Conservation (phyloP, 1,140 invertebrate species). For the Neodiprion lecontei region DNA sequence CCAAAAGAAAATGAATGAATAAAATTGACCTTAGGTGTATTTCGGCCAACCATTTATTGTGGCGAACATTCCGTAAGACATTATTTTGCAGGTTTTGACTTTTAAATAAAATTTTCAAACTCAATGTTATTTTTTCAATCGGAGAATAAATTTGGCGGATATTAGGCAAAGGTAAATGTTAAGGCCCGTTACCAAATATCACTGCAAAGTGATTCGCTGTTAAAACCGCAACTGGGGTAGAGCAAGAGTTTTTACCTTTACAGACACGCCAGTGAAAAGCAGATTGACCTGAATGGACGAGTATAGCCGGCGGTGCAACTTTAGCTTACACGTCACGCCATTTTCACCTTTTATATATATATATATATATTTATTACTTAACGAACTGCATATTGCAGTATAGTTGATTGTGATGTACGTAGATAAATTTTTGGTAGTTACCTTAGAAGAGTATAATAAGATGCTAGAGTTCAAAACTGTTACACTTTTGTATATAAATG, state of each 20-base stretch:
- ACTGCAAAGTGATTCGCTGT: too few species aligned
- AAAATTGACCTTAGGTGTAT: too few species aligned
- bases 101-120: too few species aligned
- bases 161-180: too few species aligned
- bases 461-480: neutral
- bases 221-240: constrained; percentile 35
- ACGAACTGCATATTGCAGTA: neutral
- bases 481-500: neutral
- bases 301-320: constrained; percentile 37
- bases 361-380: neutral
- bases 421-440: neutral
- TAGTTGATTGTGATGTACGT: constrained; percentile 7
- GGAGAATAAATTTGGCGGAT: too few species aligned
- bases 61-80: too few species aligned
- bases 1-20: too few species aligned
- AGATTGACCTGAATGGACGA: constrained; percentile 53
- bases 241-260: constrained; percentile 53
- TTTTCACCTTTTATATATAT: constrained; percentile 1
- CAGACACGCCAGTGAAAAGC: constrained; percentile 56
- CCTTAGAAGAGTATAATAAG: constrained; percentile 8
- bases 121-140: too few species aligned
- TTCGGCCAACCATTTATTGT: too few species aligned
- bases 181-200: too few species aligned
- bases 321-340: constrained; percentile 6
- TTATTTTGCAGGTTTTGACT: too few species aligned